These are phyloP conservation scores for Oreohelix idahoensis DNA, from an alignment of 1,140 invertebrate species.

Conservation along the genomic window DNA sequence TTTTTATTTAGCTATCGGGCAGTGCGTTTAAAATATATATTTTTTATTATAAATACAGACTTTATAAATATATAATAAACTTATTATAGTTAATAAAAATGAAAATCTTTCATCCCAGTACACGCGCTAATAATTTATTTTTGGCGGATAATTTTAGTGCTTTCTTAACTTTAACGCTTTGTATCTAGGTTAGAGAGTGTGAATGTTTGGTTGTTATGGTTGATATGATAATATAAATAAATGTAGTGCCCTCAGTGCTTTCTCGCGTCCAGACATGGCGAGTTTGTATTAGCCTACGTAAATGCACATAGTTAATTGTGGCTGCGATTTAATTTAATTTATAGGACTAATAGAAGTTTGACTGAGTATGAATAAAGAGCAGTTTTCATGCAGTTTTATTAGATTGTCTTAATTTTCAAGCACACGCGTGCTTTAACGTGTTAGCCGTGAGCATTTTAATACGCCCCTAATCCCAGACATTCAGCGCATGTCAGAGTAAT, in stretches of 20 bases:
- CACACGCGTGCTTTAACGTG: not conserved
- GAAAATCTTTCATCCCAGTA: too few relatives aligned
- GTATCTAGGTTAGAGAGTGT: conserved; percentile 36
- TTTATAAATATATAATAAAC: too few relatives aligned
- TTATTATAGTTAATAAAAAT: too few relatives aligned
- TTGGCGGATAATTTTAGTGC: too few relatives aligned
- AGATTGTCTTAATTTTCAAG: not conserved
- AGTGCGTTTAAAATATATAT: too few relatives aligned
- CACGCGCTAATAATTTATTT: too few relatives aligned
- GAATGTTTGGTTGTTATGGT: conserved; percentile 40
- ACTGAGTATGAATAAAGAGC: not conserved
- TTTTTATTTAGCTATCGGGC: too few relatives aligned
- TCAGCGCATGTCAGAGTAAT: too few relatives aligned
- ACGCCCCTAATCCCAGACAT: too few relatives aligned
- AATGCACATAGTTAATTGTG: not conserved
- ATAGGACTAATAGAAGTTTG: not conserved
- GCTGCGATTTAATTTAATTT: not conserved
- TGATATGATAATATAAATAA: conserved; percentile 8
- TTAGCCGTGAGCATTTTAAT: not conserved
- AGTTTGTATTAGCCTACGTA: not conserved
- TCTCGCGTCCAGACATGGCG: too few relatives aligned
- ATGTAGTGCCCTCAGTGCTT: not conserved
- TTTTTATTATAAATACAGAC: too few relatives aligned
- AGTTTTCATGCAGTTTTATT: not conserved
- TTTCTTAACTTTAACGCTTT: too few relatives aligned